These are phyloP conservation scores for Suillia variegata DNA, from an alignment of 2,888 invertebrate species.

Conservation along the genomic window DNA sequence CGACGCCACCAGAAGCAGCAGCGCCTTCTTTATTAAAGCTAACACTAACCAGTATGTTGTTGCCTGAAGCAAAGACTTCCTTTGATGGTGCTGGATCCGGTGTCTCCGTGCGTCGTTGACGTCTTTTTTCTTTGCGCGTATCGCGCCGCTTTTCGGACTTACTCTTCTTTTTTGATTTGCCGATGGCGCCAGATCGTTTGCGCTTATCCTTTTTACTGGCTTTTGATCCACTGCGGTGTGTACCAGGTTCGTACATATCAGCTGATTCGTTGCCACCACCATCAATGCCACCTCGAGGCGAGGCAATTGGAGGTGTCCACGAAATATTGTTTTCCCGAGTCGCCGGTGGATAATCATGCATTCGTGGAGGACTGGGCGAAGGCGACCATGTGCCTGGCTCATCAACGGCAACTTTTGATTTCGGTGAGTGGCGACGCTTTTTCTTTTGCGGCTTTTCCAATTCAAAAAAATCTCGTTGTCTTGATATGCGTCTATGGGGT, in stretches of 20 bases:
- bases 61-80: conserved; percentile 90
- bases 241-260: conserved; percentile 24
- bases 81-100: conserved; percentile 72
- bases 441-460: conserved; percentile 45
- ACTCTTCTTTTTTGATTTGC: conserved; percentile 54
- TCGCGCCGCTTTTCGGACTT: conserved; percentile 56
- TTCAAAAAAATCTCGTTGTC: conserved; percentile 47
- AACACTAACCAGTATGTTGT: conserved; percentile 90
- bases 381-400: conserved; percentile 64
- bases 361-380: conserved; percentile 64
- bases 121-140: conserved; percentile 53
- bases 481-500: conserved; percentile 43
- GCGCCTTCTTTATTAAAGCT: conserved; percentile 77
- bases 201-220: conserved; percentile 58
- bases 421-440: conserved; percentile 45
- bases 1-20: conserved; percentile 15
- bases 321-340: conserved; percentile 56
- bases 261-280: no score
- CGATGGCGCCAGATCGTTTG: no score
- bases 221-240: conserved; percentile 37
- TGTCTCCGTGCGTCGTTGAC: conserved; percentile 54
- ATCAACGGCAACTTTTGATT: conserved; percentile 32
- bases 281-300: conserved; percentile 37
- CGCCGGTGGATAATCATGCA: conserved; percentile 40
- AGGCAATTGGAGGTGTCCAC: conserved; percentile 69